Conservation (phyloP, 2,113 vertebrate species). For the Nyctereutes procyonoides region DNA sequence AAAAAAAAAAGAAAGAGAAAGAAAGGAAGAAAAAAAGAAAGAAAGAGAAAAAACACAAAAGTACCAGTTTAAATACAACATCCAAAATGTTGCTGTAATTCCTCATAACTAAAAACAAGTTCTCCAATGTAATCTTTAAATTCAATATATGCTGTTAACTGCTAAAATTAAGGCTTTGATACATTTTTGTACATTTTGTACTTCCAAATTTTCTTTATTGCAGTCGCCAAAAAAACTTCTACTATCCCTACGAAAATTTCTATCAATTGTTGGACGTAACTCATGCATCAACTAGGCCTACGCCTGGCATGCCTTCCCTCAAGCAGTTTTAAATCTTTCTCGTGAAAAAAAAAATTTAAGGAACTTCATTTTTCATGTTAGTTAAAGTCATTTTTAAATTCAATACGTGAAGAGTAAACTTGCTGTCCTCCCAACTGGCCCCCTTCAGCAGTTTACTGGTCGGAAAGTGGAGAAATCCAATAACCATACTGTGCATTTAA, state of each 20-base stretch:
- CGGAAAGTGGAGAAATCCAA: background rate
- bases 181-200: background rate
- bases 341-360: background rate
- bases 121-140: background rate
- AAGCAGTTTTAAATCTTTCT: conserved; percentile 9
- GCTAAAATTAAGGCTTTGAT: background rate
- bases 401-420: background rate
- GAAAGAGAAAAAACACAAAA: conserved; percentile 12
- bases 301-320: background rate
- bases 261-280: background rate
- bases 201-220: conserved; percentile 9
- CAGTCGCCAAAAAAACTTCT: background rate
- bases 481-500: background rate
- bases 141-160: background rate
- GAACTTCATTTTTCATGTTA: conserved; percentile 20
- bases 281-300: background rate
- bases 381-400: conserved; percentile 36
- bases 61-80: conserved; percentile 55
- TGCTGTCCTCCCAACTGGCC: background rate
- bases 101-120: background rate
- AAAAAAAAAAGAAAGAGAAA: too few relatives aligned
- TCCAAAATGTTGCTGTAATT: background rate
- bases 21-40: too few relatives aligned
- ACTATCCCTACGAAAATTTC: background rate
- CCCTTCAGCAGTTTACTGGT: background rate